These are phyloP conservation scores for Cotesia typhae DNA, from an alignment of 1,140 invertebrate genomes.

Conservation along the genomic window DNA sequence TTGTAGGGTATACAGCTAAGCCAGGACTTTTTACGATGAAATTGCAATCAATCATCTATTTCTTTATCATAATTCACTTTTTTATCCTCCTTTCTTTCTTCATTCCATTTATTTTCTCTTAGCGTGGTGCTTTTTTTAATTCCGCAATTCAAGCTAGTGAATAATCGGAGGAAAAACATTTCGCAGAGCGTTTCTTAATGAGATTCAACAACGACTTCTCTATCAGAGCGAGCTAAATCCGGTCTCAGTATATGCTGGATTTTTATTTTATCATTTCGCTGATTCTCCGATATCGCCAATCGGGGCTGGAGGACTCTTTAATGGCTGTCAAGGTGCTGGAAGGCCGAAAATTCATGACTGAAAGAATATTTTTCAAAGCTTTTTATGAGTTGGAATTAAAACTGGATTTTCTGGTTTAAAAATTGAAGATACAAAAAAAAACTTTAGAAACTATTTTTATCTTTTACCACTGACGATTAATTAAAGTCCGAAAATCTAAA, in stretches of 20 bases:
- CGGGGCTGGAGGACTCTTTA: constrained; percentile 26
- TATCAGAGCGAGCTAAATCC: constrained; percentile 19
- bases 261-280: background rate
- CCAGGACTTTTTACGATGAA: background rate
- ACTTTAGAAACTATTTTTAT: too few species aligned
- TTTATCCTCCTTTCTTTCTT: background rate
- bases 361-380: too few species aligned
- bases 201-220: constrained; percentile 33
- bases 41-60: constrained; percentile 22
- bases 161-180: constrained; percentile 34
- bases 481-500: background rate
- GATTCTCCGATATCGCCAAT: constrained; percentile 31
- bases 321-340: constrained; percentile 18
- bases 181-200: constrained; percentile 27
- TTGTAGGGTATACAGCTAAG: constrained; percentile 7
- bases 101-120: constrained; percentile 2
- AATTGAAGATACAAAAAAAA: background rate
- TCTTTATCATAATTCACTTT: constrained; percentile 16
- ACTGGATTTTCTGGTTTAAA: background rate
- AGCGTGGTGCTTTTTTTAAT: background rate
- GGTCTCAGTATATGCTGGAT: background rate
- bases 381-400: background rate
- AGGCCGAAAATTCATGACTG: too few species aligned
- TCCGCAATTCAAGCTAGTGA: constrained; percentile 24
- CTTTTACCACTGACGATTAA: too few species aligned